A percentile compares a stretch with the other conserved stretches of the same genome.
phyloP scores from a whole-genome alignment of 1,140 invertebrate genomes.

The Drosophila elegans region DNA sequence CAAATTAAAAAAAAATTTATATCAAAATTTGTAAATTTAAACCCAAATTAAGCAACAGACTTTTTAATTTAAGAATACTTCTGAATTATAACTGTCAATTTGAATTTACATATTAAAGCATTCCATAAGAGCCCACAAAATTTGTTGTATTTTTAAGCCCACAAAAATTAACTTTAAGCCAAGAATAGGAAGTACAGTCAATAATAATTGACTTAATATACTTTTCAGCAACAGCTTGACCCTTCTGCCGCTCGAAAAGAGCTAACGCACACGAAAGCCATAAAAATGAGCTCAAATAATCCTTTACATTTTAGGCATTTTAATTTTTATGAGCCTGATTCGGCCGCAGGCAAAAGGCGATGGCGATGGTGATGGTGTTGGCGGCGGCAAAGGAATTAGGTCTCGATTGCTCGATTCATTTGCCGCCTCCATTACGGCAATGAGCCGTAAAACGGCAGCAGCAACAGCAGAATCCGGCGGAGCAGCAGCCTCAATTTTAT shows the following conservation, averaged over 20 bases:
- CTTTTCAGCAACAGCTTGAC: slow-evolving; percentile 39
- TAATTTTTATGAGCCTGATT: slow-evolving; percentile 74
- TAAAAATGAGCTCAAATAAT: slow-evolving; percentile 39
- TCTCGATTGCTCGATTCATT: slow-evolving; percentile 73
- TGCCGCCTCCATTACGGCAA: slow-evolving; percentile 60
- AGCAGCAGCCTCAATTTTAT: slow-evolving; percentile 21
- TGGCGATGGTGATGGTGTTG: slow-evolving; percentile 7
- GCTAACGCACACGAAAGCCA: slow-evolving; percentile 30
- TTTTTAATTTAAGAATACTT: not conserved
- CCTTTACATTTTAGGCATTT: slow-evolving; percentile 67
- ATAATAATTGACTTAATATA: slow-evolving; percentile 48
- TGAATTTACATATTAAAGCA: not conserved
- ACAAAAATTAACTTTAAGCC: slow-evolving; percentile 21
- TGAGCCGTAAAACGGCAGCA: slow-evolving; percentile 69
- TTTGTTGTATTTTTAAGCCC: not conserved
- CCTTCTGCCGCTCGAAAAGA: slow-evolving; percentile 4
- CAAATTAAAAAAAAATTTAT: too few relatives aligned
- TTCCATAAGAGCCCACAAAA: not conserved
- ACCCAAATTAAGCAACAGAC: too few relatives aligned
- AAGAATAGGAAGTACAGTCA: slow-evolving; percentile 20
- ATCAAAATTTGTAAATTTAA: too few relatives aligned
- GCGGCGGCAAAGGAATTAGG: slow-evolving; percentile 60
- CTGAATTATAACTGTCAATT: not conserved
- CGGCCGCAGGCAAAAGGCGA: slow-evolving; percentile 46
- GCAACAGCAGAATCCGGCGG: slow-evolving; percentile 4